These are phyloP conservation scores for Cydia strobilella DNA, from an alignment of 1,140 invertebrate species.

Conservation along the genomic window DNA sequence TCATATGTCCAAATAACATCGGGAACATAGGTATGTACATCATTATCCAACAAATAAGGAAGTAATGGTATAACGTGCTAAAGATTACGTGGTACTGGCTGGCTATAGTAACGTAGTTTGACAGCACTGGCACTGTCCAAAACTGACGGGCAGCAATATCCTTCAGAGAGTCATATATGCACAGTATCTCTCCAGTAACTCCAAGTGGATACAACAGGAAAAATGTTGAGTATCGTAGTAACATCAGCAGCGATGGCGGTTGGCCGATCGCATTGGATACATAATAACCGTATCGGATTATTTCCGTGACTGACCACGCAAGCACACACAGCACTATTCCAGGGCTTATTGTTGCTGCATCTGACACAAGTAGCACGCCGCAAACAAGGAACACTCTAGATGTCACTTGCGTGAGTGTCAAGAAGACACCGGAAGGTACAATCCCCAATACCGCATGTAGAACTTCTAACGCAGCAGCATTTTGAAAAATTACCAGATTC, in stretches of 20 bases:
- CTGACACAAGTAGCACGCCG: constrained; percentile 86
- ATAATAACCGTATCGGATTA: constrained; percentile 94
- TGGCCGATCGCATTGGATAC: constrained; percentile 86
- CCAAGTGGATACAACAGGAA: constrained; percentile 94
- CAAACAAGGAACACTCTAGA: constrained; percentile 92
- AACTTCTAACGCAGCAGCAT: constrained; percentile 88
- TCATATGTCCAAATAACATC: constrained; percentile 89
- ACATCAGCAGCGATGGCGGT: constrained; percentile 85
- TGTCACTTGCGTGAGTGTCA: constrained; percentile 91
- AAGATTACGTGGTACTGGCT: constrained; percentile 91
- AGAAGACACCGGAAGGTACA: constrained; percentile 87
- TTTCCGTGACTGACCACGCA: constrained; percentile 95
- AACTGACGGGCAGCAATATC: constrained; percentile 82
- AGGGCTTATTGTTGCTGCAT: constrained; percentile 80
- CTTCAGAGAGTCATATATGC: constrained; percentile 86
- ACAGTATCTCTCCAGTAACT: constrained; percentile 92
- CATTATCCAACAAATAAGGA: constrained; percentile 86
- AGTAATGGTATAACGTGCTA: constrained; percentile 84
- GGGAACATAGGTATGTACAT: constrained; percentile 92
- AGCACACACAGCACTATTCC: constrained; percentile 87
- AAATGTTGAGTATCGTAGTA: constrained; percentile 91
- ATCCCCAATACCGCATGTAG: constrained; percentile 87
- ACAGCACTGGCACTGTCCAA: constrained; percentile 88
- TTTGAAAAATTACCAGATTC: constrained; percentile 89
- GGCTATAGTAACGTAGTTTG: constrained; percentile 74